These are phyloP conservation scores for Myathropa florea DNA, from an alignment of 2,888 invertebrate species.

Conservation along the genomic window DNA sequence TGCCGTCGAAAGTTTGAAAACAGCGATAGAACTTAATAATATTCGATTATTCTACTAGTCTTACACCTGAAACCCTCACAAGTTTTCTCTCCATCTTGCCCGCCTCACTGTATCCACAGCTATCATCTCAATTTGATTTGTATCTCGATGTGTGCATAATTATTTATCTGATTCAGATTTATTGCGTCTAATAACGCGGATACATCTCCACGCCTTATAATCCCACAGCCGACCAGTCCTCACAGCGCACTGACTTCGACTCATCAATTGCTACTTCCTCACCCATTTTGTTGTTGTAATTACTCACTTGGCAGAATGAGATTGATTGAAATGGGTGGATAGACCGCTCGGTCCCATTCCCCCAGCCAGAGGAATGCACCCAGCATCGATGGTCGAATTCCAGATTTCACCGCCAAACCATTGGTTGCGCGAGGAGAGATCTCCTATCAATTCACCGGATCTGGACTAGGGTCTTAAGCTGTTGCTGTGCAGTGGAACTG, in stretches of 20 bases:
- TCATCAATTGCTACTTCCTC: conserved; percentile 26
- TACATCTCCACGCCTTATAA: conserved; percentile 5
- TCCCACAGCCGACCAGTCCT: not conserved
- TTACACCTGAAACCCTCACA: too few relatives aligned
- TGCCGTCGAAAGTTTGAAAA: too few relatives aligned
- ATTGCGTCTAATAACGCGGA: conserved; percentile 15
- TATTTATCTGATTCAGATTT: conserved; percentile 43
- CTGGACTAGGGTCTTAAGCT: conserved; percentile 19
- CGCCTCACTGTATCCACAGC: conserved; percentile 37
- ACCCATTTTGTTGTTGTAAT: conserved; percentile 59
- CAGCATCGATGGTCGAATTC: conserved; percentile 40
- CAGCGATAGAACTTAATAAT: too few relatives aligned
- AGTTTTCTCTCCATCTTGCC: not conserved
- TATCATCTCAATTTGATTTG: conserved; percentile 39
- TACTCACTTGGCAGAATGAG: conserved; percentile 56
- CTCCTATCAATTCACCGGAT: not conserved
- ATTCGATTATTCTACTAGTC: too few relatives aligned
- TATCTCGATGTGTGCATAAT: conserved; percentile 24
- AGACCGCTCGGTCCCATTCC: not conserved
- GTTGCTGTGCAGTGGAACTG: conserved; percentile 21
- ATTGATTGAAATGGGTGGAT: conserved; percentile 64
- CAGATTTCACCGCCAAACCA: conserved; percentile 46
- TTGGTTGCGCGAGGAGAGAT: not conserved
- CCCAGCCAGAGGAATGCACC: conserved; percentile 17
- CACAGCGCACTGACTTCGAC: not conserved